phyloP scores from a whole-genome alignment of 2,888 invertebrate species.

The Heliconius cydno region DNA sequence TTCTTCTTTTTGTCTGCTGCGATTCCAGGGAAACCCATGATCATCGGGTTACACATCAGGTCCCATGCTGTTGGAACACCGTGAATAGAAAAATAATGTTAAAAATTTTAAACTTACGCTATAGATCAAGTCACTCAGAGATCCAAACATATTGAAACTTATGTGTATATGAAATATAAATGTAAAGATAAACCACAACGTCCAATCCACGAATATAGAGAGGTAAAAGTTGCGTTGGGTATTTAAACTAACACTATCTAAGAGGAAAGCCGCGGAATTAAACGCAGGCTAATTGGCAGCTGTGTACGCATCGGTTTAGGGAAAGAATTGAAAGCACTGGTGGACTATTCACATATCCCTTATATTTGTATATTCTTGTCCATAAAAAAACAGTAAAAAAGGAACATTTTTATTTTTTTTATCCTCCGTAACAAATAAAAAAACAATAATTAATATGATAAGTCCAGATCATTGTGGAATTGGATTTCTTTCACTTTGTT shows the following conservation, averaged over 20 bases:
- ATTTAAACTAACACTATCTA: constrained; percentile 72
- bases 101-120: not conserved
- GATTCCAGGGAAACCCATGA: too few species aligned
- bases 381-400: too few species aligned
- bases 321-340: constrained; percentile 10
- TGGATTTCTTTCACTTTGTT: too few species aligned
- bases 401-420: too few species aligned
- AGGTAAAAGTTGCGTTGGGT: constrained; percentile 44
- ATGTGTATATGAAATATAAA: not conserved
- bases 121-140: not conserved
- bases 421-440: too few species aligned
- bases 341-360: not conserved
- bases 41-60: too few species aligned
- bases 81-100: not conserved
- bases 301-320: constrained; percentile 33
- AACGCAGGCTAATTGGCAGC: constrained; percentile 63
- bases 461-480: too few species aligned
- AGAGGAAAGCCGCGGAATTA: constrained; percentile 73
- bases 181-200: constrained; percentile 20
- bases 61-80: not conserved
- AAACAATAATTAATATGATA: too few species aligned
- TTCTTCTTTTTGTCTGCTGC: too few species aligned
- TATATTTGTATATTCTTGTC: too few species aligned
- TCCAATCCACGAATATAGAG: constrained; percentile 18
- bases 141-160: not conserved